A percentile compares a stretch with the other conserved stretches of the same genome.
These are phyloP conservation scores for Pachydiplax longipennis DNA, from an alignment of 2,888 invertebrate species.

Conservation along the genomic window DNA sequence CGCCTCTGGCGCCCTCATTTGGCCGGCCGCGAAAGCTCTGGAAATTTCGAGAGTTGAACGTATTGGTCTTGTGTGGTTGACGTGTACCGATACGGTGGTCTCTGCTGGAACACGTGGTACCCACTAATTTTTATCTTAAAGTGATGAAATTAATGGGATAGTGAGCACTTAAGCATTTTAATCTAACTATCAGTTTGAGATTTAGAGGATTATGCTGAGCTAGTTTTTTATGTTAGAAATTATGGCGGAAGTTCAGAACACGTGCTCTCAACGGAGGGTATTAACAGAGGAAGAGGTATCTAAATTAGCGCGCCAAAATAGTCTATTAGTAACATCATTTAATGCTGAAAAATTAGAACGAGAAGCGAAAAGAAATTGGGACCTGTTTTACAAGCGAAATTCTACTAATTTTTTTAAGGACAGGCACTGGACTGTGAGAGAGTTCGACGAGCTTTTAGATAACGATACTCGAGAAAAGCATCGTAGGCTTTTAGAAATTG, in stretches of 20 bases:
- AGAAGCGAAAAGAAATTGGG: slow-evolving; percentile 91
- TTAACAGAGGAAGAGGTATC: slow-evolving; percentile 68
- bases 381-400: slow-evolving; percentile 95
- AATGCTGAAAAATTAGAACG: slow-evolving; percentile 80
- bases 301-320: slow-evolving; percentile 73
- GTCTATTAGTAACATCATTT: slow-evolving; percentile 71
- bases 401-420: slow-evolving; percentile 93
- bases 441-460: slow-evolving; percentile 82
- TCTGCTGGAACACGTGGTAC: background rate
- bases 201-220: no score
- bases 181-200: background rate
- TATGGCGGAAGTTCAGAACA: background rate
- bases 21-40: background rate
- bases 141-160: background rate
- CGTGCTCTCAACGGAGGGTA: background rate
- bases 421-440: slow-evolving; percentile 95
- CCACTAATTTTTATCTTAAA: background rate
- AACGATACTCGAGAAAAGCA: slow-evolving; percentile 52
- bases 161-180: no score
- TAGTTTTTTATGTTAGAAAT: background rate
- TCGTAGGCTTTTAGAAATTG: slow-evolving; percentile 73
- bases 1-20: background rate
- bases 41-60: background rate
- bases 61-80: background rate
- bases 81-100: background rate